phyloP scores from a whole-genome alignment of 2,113 vertebrate species.

The Hyaena hyaena region DNA sequence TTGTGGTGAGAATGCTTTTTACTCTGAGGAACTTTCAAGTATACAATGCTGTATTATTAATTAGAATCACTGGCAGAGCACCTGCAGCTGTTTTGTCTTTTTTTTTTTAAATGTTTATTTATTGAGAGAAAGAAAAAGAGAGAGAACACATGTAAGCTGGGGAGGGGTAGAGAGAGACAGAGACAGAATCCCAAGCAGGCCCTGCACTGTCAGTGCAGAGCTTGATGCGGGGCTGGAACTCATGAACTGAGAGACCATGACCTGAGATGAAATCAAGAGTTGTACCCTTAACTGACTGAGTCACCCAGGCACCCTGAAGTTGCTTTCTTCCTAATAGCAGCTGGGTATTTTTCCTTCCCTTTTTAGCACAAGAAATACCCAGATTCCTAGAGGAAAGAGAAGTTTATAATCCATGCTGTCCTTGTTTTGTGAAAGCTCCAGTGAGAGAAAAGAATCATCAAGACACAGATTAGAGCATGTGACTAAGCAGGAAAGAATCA shows the following conservation, averaged over 20 bases:
- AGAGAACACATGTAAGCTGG: too few species aligned
- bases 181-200: too few species aligned
- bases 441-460: neutral
- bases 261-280: too few species aligned
- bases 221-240: too few species aligned
- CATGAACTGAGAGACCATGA: too few species aligned
- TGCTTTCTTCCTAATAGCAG: neutral
- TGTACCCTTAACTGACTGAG: too few species aligned
- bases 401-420: neutral
- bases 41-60: neutral
- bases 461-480: neutral
- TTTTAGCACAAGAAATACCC: neutral
- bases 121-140: too few species aligned
- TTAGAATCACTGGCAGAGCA: neutral
- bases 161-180: too few species aligned
- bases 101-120: too few species aligned
- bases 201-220: too few species aligned
- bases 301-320: too few species aligned
- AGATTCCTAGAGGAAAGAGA: neutral
- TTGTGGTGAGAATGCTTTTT: neutral
- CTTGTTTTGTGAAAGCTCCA: conserved; percentile 29
- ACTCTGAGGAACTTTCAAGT: neutral
- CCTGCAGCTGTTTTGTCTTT: neutral
- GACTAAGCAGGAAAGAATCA: neutral
- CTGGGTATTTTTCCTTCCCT: neutral